These are phyloP conservation scores for Phoxinus phoxinus DNA, from an alignment of 2,113 vertebrate species.

Conservation along the genomic window DNA sequence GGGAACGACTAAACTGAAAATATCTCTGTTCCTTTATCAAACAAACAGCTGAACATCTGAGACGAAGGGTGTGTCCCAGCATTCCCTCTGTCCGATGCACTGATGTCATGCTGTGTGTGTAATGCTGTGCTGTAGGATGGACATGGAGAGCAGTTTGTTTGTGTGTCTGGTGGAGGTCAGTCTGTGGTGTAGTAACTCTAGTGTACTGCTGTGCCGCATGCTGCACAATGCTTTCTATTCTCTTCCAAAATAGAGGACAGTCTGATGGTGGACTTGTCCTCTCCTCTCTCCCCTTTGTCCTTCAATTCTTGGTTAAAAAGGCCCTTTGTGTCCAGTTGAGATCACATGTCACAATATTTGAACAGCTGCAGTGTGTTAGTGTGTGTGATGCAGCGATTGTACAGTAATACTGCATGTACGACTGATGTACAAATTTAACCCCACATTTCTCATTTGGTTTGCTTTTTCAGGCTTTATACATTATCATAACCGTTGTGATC, in stretches of 20 bases:
- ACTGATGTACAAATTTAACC: neutral
- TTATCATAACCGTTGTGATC: too few relatives aligned
- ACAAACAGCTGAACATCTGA: conserved; percentile 17
- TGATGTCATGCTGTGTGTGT: conserved; percentile 13
- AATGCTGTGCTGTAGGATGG: conserved; percentile 17
- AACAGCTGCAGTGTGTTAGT: conserved; percentile 73
- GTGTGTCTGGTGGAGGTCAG: conserved; percentile 17
- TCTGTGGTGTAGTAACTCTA: conserved; percentile 29
- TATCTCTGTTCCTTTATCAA: neutral
- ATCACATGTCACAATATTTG: conserved; percentile 80
- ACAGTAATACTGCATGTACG: conserved; percentile 3
- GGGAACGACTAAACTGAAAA: neutral
- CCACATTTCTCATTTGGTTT: neutral
- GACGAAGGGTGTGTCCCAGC: conserved; percentile 22
- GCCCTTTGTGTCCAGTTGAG: conserved; percentile 72
- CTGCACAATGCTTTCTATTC: conserved; percentile 48
- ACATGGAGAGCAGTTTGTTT: conserved; percentile 8
- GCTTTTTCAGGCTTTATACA: neutral
- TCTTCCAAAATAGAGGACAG: conserved; percentile 25
- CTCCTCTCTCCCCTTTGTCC: conserved; percentile 67
- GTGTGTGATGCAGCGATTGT: conserved; percentile 36
- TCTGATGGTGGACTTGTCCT: conserved; percentile 47
- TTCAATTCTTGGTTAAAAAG: conserved; percentile 60
- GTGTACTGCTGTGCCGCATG: neutral
- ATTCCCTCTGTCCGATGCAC: conserved; percentile 8